These are phyloP conservation scores for Beroe ovata DNA, from an alignment of 37 sponge, comb jelly and placozoan species.

Conservation along the genomic window DNA sequence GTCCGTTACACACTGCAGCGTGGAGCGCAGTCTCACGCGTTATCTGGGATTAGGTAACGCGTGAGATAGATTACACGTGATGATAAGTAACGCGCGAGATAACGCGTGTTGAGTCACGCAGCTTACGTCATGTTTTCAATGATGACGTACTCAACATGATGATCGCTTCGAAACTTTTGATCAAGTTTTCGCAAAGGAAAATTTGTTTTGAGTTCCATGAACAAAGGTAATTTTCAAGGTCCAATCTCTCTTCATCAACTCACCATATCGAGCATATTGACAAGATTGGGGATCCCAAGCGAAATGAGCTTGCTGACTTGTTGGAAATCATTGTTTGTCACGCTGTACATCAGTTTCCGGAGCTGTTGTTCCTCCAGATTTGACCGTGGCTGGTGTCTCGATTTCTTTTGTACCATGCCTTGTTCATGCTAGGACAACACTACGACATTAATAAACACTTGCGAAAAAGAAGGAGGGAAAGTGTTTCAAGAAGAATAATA, in stretches of 20 bases:
- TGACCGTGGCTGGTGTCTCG: neutral
- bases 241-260: neutral
- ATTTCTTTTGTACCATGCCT: conserved; percentile 31
- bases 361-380: conserved; percentile 67
- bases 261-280: conserved; percentile 49
- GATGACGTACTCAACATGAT: too few species aligned
- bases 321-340: conserved; percentile 60
- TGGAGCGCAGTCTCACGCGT: conserved; percentile 52
- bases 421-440: conserved; percentile 5
- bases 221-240: too few species aligned
- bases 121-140: too few species aligned
- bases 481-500: too few species aligned
- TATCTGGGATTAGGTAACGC: neutral
- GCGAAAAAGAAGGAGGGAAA: too few species aligned
- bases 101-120: too few species aligned
- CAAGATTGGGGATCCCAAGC: conserved; percentile 58
- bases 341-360: conserved; percentile 64
- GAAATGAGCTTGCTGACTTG: conserved; percentile 51
- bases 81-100: too few species aligned
- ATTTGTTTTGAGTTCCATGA: too few species aligned
- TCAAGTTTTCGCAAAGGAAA: too few species aligned
- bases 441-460: neutral
- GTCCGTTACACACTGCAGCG: conserved; percentile 62
- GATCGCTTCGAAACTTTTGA: too few species aligned
- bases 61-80: too few species aligned